Percentiles rank a stretch among this genome's conserved stretches.
phyloP scores from a whole-genome alignment of 2,113 vertebrate species.

The Octodon degus region DNA sequence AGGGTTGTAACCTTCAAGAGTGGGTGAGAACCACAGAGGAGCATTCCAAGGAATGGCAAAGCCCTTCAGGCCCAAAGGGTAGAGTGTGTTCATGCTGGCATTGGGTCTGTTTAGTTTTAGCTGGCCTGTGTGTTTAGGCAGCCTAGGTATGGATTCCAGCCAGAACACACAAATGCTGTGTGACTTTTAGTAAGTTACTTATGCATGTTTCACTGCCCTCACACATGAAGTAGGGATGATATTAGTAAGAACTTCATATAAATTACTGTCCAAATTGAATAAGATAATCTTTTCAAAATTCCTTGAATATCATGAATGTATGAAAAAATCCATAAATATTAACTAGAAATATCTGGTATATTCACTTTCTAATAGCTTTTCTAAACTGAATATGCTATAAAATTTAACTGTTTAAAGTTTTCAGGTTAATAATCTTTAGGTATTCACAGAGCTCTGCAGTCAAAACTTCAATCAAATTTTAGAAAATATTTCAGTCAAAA shows the following conservation, averaged over 20 bases:
- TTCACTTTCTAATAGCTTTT: background rate
- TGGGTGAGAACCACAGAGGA: background rate
- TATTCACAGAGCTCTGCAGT: background rate
- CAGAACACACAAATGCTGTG: background rate
- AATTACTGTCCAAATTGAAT: background rate
- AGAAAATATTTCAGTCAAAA: background rate
- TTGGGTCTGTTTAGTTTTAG: background rate
- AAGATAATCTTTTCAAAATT: background rate
- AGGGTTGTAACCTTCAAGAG: background rate
- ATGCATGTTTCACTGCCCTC: background rate
- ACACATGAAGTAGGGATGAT: background rate
- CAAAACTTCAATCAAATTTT: background rate
- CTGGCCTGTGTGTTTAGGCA: background rate
- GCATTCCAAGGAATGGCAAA: background rate
- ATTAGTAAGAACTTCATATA: background rate
- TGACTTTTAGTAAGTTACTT: background rate
- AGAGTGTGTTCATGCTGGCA: background rate
- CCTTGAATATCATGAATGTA: background rate
- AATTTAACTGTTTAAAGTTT: background rate
- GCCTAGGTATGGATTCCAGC: background rate
- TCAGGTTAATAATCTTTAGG: background rate
- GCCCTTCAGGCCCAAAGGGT: background rate
- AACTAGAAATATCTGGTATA: background rate
- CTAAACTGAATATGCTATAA: background rate
- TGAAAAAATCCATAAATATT: slow-evolving; percentile 16